Evolutionary conservation across 2,888 invertebrate species (phyloP).

Genomic region (Monochamus alternatus): DNA sequence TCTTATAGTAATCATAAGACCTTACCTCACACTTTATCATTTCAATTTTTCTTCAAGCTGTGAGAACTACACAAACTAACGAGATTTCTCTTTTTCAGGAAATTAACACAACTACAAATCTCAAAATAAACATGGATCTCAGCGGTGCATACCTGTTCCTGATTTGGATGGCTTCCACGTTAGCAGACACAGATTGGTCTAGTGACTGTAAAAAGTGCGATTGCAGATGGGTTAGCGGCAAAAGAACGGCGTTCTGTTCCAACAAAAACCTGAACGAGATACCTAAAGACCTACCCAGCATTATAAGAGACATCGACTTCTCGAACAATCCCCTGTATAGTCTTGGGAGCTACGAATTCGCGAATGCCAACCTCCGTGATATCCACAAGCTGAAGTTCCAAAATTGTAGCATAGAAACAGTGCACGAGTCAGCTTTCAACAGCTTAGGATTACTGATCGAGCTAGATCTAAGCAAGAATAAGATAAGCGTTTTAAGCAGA

Average conservation of each 20-base stretch:
- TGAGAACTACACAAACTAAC: not conserved
- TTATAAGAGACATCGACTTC: constrained; percentile 82
- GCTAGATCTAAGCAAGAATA: constrained; percentile 86
- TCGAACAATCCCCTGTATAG: constrained; percentile 80
- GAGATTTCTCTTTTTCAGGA: constrained; percentile 26
- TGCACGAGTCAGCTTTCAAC: constrained; percentile 84
- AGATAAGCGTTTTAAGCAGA: constrained; percentile 77
- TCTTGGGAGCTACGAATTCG: constrained; percentile 80
- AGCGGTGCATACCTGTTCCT: constrained; percentile 42
- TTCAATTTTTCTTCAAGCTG: no score
- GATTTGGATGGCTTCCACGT: constrained; percentile 53
- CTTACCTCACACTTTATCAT: no score
- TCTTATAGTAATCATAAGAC: no score
- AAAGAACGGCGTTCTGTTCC: constrained; percentile 87
- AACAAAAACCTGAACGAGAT: constrained; percentile 74
- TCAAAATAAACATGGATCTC: constrained; percentile 45
- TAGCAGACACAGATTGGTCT: constrained; percentile 75
- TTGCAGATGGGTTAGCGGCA: constrained; percentile 90
- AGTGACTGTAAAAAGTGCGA: constrained; percentile 76
- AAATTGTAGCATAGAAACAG: constrained; percentile 81
- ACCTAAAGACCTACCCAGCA: constrained; percentile 82
- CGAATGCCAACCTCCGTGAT: constrained; percentile 81
- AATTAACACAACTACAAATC: not conserved
- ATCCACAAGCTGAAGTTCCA: constrained; percentile 85
- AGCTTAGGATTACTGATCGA: constrained; percentile 86